Evolutionary conservation across 2,113 vertebrate genomes (phyloP), one percentile per base, ranked within the genome.

Genomic region (Microcebus griseorufus): DNA sequence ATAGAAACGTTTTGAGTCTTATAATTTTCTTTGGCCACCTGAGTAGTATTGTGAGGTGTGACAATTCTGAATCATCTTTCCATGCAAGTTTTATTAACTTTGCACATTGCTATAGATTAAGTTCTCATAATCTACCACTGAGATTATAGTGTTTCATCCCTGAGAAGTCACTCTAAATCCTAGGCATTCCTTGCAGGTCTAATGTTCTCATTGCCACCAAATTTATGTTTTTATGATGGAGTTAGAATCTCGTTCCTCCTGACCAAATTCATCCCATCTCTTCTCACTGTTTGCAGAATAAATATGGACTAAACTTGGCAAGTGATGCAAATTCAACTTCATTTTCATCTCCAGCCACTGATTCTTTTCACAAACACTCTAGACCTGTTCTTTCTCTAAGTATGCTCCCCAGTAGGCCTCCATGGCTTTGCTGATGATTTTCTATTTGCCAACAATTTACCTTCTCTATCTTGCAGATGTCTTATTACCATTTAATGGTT

Each of bases 141-240:
- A 32, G 72, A 93, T 83, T 45, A 34, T n/a, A 70, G 22, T 37
- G 37, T 64, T 83, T 42, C 73, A 76, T 80, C 4, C 29, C 37
- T 29, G 25, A 78, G 62, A 93, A 81, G 32, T 95, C 69, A 60
- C 86, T 88, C 23, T 78, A 65, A 78, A 72, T 93, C 53, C 34
- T 14, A 79, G 65, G 5, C 16, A 91, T 90, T 81, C 17, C n/a
- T 69, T 55, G 13, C 25, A 1, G 9, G 6, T 67, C 20, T 69
- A 27, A 82, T 0, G 1, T 72, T 9, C 25, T 95, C 51, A 53
- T 3, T 67, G 48, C 20, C 29, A 42, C 32, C 34, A 22, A 65
- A 45, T 58, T 48, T 51, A 51, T 89, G 62, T 94, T 94, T 83
- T 32, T 45, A 1, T 1, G 42, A 12, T 64, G 13, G 11, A 62